These are phyloP conservation scores for Ammodramus savannarum DNA, from an alignment of 2,113 vertebrate species.

Conservation along the genomic window DNA sequence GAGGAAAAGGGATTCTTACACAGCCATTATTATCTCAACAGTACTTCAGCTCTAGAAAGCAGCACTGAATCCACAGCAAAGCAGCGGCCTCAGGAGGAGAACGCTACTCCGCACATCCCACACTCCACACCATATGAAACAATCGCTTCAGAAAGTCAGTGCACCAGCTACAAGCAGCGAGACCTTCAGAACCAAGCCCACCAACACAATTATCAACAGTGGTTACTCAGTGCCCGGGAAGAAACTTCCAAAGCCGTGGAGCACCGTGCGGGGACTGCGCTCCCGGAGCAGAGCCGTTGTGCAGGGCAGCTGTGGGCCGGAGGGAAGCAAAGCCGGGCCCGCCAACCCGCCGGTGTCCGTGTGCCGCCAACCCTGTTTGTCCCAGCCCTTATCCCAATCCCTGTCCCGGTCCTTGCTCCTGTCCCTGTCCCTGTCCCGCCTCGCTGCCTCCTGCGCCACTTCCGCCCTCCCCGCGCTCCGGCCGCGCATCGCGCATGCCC, in stretches of 20 bases:
- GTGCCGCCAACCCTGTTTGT: not conserved
- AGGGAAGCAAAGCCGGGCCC: too few relatives aligned
- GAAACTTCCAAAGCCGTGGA: not conserved
- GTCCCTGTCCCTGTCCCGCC: rapidly evolving
- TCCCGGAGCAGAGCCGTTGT: rapidly evolving
- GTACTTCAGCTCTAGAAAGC: not conserved
- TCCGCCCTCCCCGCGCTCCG: rapidly evolving
- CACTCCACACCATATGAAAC: rapidly evolving
- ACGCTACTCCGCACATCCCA: not conserved
- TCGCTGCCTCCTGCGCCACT: not conserved
- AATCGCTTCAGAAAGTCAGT: not conserved
- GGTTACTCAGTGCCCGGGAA: not conserved
- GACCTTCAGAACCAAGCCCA: not conserved
- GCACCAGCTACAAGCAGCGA: rapidly evolving
- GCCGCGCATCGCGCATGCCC: not conserved
- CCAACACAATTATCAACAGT: not conserved
- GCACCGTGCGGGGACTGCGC: rapidly evolving
- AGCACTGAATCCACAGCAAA: rapidly evolving
- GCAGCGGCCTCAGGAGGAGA: not conserved
- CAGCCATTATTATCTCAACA: not conserved
- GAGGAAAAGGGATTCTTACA: not conserved
- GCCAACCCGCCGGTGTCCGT: rapidly evolving
- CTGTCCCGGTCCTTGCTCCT: rapidly evolving
- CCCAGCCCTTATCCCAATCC: not conserved
- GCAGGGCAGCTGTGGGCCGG: not conserved